These are phyloP conservation scores for Pseudois nayaur DNA, from an alignment of 2,113 vertebrate genomes.

Conservation along the genomic window DNA sequence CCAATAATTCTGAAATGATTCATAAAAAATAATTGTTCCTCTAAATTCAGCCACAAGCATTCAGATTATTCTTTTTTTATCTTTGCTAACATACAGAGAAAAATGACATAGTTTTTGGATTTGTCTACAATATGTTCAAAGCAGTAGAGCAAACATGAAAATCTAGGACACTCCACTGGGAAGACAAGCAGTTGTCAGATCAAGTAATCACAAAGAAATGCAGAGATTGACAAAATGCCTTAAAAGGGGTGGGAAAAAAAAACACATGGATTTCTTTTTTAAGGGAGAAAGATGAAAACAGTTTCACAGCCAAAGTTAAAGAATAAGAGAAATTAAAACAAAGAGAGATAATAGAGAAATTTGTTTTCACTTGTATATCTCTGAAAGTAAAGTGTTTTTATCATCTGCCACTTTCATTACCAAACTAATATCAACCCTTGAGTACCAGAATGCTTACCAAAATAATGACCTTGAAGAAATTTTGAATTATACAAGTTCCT, in stretches of 20 bases:
- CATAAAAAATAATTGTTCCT: neutral
- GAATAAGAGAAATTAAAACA: neutral
- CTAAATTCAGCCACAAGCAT: neutral
- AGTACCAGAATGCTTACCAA: neutral
- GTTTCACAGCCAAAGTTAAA: neutral
- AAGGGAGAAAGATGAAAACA: neutral
- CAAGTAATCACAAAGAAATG: conserved; percentile 2
- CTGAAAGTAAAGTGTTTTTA: neutral
- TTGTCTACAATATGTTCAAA: neutral
- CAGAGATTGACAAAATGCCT: neutral
- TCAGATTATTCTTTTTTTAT: neutral
- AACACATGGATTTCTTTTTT: neutral
- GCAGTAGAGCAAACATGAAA: neutral
- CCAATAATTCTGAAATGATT: neutral
- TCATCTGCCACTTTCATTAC: neutral
- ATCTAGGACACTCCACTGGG: neutral
- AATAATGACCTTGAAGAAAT: neutral
- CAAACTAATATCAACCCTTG: neutral
- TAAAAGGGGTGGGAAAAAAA: conserved; percentile 4
- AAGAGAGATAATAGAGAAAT: neutral
- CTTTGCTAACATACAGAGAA: neutral
- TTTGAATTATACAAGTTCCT: neutral
- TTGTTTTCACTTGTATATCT: neutral
- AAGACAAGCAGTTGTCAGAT: neutral
- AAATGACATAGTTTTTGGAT: neutral